Evolutionary conservation across 1,140 invertebrate species (phyloP).

Genomic region (Calliopsis andreniformis): DNA sequence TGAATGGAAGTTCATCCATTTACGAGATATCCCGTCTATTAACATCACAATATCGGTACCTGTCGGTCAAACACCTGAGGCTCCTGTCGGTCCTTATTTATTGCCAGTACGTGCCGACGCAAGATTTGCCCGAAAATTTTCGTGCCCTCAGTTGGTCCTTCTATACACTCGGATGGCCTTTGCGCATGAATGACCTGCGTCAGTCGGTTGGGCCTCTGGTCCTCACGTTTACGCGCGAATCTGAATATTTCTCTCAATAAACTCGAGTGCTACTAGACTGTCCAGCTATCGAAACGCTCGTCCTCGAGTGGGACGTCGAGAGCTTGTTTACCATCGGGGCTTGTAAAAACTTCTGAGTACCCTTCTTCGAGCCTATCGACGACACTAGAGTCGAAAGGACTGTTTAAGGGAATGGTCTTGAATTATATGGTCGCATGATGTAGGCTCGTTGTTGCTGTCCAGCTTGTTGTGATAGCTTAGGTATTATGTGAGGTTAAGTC

Average conservation of each 20-base stretch:
- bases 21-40: conserved; percentile 72
- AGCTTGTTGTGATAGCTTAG: too few species aligned
- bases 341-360: not conserved
- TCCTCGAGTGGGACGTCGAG: conserved; percentile 22
- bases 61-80: conserved; percentile 64
- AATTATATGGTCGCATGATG: too few species aligned
- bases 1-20: conserved; percentile 73
- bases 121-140: conserved; percentile 66
- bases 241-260: conserved; percentile 1
- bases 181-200: not conserved
- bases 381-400: too few species aligned
- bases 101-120: conserved; percentile 74
- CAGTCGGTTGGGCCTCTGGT: not conserved
- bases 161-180: too few species aligned
- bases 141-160: not conserved
- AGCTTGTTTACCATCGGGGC: conserved; percentile 2
- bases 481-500: too few species aligned
- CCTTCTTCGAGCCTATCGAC: not conserved
- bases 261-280: conserved; percentile 15
- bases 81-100: conserved; percentile 68
- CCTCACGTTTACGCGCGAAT: not conserved
- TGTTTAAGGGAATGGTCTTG: too few species aligned
- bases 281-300: conserved; percentile 9
- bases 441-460: too few species aligned
- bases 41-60: conserved; percentile 78